Conservation (phyloP, 2,113 vertebrate genomes). For the Grammomys surdaster region DNA sequence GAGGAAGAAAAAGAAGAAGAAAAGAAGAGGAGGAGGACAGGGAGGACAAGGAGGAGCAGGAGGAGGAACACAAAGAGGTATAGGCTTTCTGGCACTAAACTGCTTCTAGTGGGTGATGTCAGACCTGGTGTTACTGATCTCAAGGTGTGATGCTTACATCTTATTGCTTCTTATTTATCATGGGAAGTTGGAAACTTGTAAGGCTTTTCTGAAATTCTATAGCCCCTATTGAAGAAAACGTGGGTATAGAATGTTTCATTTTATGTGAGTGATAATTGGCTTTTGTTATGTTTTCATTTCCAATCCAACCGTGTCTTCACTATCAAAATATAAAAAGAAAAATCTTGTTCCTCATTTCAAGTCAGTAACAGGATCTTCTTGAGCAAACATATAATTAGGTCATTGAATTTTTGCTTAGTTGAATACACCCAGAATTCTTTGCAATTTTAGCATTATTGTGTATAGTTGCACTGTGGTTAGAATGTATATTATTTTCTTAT, state of each 20-base stretch:
- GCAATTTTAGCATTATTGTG: background rate
- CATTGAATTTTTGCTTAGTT: slow-evolving; percentile 1
- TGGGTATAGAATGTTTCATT: background rate
- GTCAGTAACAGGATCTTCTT: background rate
- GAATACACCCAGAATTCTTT: background rate
- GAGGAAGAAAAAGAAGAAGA: too few relatives aligned
- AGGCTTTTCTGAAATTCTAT: background rate
- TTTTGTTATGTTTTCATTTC: slow-evolving; percentile 13
- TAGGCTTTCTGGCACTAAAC: background rate
- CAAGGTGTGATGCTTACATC: background rate
- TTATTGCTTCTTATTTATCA: slow-evolving; percentile 1
- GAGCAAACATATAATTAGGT: slow-evolving; percentile 10
- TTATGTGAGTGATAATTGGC: background rate
- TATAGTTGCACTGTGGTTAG: background rate
- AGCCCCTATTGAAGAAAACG: background rate
- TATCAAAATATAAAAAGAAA: slow-evolving; percentile 1
- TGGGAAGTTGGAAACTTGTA: background rate
- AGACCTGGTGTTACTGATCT: background rate
- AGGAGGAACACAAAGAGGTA: background rate
- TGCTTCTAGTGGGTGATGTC: background rate
- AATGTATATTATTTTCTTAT: background rate
- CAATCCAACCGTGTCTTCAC: background rate
- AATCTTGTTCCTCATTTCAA: background rate
- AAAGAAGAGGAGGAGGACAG: too few relatives aligned
- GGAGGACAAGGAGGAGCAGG: too few relatives aligned